Base-by-base conservation (phyloP, 2,888 invertebrate species). In the Sisyra terminalis region DNA sequence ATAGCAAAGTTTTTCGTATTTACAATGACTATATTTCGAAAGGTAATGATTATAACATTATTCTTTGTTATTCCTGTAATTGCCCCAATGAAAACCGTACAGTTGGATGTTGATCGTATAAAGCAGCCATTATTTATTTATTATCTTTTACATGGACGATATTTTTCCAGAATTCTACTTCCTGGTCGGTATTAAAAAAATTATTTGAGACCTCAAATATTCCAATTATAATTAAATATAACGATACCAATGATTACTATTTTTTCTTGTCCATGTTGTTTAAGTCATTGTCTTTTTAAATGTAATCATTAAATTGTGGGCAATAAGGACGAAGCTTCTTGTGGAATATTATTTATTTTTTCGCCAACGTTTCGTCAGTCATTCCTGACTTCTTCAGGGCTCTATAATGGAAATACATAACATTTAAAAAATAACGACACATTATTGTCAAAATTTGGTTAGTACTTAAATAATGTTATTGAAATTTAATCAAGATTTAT, bases 1-100 rank as follows among this genome's bases (percentile, higher is more conserved):
- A 29, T 29, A 29, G 30, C 30, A 29, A 29, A 29, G 30, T 29
- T n/a, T 29, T 9, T 29, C 30, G 10, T 29, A 29, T 29, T 29
- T 29, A 29, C 30, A 29, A 9, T 29, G 8, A 29, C 30, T 29
- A 29, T 29, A 29, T 29, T 29, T 29, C 30, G 30, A 10, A 29
- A 9, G 30, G 30, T 29, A 29, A 29, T 29, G 30, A 29, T 29
- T 29, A 29, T n/a, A 29, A 29, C 30, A 29, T 8, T 29, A 29
- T 29, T 29, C 30, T 29, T 29, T n/a, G 30, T 15, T 37, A 37
- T 37, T 37, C 13, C 37, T 37, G 13, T 37, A 15, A 37, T 37
- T 37, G 37, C 9, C 37, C 37, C 37, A 37, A 37, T 37, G 37
- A 15, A 11, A 37, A 37, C 37, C 37, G 37, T 37, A 37, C 37